Conservation (phyloP, 1,140 invertebrate genomes). For the Drosophila pectinifera region DNA sequence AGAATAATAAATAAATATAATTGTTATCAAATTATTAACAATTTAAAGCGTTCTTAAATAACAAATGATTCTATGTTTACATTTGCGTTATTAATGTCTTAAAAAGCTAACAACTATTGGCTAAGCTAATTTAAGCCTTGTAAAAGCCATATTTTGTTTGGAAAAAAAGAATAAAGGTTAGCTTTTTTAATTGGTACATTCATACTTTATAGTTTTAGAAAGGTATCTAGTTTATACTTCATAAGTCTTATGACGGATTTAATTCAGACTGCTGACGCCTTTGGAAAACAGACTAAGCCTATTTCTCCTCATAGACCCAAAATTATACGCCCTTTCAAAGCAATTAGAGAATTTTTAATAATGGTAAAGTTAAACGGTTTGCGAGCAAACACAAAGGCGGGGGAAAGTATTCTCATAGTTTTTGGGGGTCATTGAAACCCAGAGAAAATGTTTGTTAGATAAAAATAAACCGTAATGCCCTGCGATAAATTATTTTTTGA, state of each 20-base stretch:
- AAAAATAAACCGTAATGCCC: background rate
- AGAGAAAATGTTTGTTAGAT: constrained; percentile 1
- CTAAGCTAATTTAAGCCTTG: background rate
- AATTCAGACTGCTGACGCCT: background rate
- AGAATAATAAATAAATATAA: too few relatives aligned
- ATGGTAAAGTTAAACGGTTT: background rate
- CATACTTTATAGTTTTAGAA: constrained; percentile 2
- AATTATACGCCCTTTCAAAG: constrained; percentile 23
- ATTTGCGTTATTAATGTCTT: background rate
- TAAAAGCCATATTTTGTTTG: too few relatives aligned
- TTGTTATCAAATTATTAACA: too few relatives aligned
- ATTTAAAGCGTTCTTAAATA: too few relatives aligned
- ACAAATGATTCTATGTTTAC: too few relatives aligned
- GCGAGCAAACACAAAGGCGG: constrained; percentile 7
- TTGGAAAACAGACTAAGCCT: background rate
- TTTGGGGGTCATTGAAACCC: constrained; percentile 6
- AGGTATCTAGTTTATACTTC: background rate
- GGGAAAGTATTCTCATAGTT: constrained; percentile 17
- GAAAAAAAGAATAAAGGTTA: too few relatives aligned
- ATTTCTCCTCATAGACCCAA: constrained; percentile 13
- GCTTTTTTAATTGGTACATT: background rate
- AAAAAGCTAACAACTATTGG: background rate
- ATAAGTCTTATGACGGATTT: constrained; percentile 6
- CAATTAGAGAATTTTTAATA: constrained; percentile 8
- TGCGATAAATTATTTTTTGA: background rate